Evolutionary conservation across 2,797 vertebrate genomes (phyloP).

Genomic region (Enteromius thamalakanensis): DNA sequence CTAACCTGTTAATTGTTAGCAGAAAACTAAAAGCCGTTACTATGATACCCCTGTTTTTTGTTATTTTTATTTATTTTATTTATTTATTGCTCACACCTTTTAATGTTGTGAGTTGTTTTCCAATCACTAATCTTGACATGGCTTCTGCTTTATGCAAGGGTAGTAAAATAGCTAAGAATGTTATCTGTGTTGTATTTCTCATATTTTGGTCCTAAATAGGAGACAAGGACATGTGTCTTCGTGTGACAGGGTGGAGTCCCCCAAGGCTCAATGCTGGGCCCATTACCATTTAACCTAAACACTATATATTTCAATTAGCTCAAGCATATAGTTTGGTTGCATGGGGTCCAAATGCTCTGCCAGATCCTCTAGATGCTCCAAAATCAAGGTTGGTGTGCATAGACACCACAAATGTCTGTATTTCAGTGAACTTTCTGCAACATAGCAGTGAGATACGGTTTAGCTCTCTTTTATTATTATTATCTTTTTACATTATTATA

Average conservation of each 20-base stretch:
- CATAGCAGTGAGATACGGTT: not conserved
- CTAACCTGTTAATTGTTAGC: not conserved
- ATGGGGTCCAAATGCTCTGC: not conserved
- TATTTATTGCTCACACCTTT: not conserved
- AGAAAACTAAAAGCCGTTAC: not conserved
- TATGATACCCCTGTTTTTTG: too few species aligned
- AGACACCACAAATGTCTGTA: not conserved
- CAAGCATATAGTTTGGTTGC: not conserved
- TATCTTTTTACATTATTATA: too few species aligned
- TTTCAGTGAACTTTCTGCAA: not conserved
- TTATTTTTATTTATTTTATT: too few species aligned
- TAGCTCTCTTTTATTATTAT: not conserved
- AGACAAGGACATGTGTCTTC: not conserved
- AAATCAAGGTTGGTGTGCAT: not conserved
- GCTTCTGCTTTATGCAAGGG: not conserved
- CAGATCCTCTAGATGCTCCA: not conserved
- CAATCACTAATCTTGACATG: too few species aligned
- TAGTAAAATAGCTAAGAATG: not conserved
- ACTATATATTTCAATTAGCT: not conserved
- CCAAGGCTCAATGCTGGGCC: slow-evolving; percentile 3
- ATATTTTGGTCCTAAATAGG: not conserved
- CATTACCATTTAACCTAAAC: not conserved
- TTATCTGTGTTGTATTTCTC: not conserved
- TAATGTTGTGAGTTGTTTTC: not conserved
- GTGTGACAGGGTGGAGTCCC: not conserved